Conservation (phyloP, 2,113 vertebrate genomes). For the Anser brachyrhynchus region DNA sequence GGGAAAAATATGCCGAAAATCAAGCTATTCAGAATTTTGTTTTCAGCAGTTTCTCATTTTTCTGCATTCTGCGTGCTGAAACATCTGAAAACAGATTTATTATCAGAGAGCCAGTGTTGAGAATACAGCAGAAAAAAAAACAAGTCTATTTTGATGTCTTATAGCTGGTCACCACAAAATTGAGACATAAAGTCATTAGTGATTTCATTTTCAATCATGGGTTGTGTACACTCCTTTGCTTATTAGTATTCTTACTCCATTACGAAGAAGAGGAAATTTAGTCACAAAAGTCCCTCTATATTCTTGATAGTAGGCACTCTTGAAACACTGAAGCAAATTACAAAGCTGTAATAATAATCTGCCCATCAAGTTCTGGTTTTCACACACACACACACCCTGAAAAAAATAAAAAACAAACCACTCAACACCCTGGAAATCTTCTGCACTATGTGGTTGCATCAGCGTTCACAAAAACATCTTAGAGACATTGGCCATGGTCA, state of each 20-base stretch:
- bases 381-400: neutral
- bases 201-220: neutral
- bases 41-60: neutral
- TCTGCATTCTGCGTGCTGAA: neutral
- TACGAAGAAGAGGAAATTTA: neutral
- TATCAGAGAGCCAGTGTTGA: neutral
- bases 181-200: neutral
- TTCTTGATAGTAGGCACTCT: neutral
- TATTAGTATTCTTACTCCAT: neutral
- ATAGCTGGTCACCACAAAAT: neutral
- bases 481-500: neutral
- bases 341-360: neutral
- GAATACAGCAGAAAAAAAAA: neutral
- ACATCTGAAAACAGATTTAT: neutral
- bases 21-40: neutral
- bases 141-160: neutral
- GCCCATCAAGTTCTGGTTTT: neutral
- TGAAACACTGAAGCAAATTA: neutral
- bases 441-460: neutral
- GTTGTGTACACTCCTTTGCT: neutral
- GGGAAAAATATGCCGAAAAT: neutral
- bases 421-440: neutral
- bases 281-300: neutral
- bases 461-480: neutral
- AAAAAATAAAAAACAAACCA: neutral